Evolutionary conservation across 2,113 vertebrate species (phyloP).

Genomic region (Syngnathus floridae): DNA sequence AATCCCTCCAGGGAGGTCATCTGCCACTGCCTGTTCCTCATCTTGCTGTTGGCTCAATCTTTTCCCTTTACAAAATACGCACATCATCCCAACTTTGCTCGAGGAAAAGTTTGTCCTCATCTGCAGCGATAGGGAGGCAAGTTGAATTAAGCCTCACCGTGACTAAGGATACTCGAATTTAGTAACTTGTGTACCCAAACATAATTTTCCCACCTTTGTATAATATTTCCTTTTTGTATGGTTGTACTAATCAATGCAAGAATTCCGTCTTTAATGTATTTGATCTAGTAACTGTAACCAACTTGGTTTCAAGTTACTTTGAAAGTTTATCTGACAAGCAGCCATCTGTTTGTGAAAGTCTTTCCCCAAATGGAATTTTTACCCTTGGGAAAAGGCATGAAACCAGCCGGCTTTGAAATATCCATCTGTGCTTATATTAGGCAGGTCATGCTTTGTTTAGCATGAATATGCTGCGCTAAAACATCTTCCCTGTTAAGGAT

Average conservation of each 20-base stretch:
- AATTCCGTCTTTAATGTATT: not conserved
- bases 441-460: conserved; percentile 61
- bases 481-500: conserved; percentile 17
- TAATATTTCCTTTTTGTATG: not conserved
- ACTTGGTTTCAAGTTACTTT: conserved; percentile 29
- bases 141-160: conserved; percentile 37
- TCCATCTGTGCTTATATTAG: conserved; percentile 70
- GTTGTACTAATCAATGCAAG: not conserved
- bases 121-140: conserved; percentile 23
- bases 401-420: conserved; percentile 62
- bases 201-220: not conserved
- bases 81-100: conserved; percentile 31
- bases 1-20: conserved; percentile 31
- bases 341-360: conserved; percentile 46
- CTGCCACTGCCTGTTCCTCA: conserved; percentile 30
- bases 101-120: conserved; percentile 31
- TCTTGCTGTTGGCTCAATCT: conserved; percentile 24
- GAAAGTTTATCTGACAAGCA: conserved; percentile 29
- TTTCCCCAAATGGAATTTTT: conserved; percentile 44
- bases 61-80: conserved; percentile 31
- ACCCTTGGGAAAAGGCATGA: conserved; percentile 60
- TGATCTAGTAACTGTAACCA: conserved; percentile 5
- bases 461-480: conserved; percentile 44
- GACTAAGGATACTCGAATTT: conserved; percentile 13
- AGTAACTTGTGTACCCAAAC: not conserved